A percentile compares a stretch with the other conserved stretches of the same genome.
Conservation (phyloP, 2,888 invertebrate genomes). For the Anoplius nigerrimus region DNA sequence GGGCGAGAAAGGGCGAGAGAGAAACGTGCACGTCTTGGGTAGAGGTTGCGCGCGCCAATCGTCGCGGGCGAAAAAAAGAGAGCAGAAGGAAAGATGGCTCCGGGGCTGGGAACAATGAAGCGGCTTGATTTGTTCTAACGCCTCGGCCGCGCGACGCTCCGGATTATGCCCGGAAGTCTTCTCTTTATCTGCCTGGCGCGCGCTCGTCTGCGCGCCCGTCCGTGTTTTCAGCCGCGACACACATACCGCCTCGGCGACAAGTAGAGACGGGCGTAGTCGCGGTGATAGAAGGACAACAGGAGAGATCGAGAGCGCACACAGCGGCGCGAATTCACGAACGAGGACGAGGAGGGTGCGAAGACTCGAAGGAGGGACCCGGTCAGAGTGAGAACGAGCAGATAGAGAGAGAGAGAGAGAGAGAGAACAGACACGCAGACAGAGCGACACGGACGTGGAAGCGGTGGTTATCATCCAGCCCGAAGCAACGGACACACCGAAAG, state of each 20-base stretch:
- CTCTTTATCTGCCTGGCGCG: slow-evolving; percentile 61
- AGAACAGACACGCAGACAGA: slow-evolving; percentile 8
- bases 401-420: slow-evolving; percentile 35
- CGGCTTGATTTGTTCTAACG: slow-evolving; percentile 73
- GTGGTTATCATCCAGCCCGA: slow-evolving; percentile 46
- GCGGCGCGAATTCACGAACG: not conserved
- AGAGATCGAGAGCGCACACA: not conserved
- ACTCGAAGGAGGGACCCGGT: slow-evolving; percentile 23
- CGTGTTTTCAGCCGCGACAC: slow-evolving; percentile 26
- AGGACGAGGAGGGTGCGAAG: not conserved
- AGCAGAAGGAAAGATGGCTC: slow-evolving; percentile 48
- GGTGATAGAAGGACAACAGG: too few relatives aligned
- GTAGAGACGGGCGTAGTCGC: too few relatives aligned
- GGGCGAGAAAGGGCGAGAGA: too few relatives aligned
- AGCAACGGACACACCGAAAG: slow-evolving; percentile 38
- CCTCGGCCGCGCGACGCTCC: slow-evolving; percentile 61
- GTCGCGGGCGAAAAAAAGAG: slow-evolving; percentile 4
- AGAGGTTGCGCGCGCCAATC: not conserved
- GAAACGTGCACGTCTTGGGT: not conserved
- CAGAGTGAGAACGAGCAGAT: too few relatives aligned
- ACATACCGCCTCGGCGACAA: too few relatives aligned
- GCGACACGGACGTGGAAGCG: not conserved
- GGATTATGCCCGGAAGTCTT: slow-evolving; percentile 75
- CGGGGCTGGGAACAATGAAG: slow-evolving; percentile 63
- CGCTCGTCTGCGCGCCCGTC: slow-evolving; percentile 10